These are phyloP conservation scores for Petrocephalus schoutedeni DNA, from an alignment of 2,797 vertebrate species.

Conservation along the genomic window DNA sequence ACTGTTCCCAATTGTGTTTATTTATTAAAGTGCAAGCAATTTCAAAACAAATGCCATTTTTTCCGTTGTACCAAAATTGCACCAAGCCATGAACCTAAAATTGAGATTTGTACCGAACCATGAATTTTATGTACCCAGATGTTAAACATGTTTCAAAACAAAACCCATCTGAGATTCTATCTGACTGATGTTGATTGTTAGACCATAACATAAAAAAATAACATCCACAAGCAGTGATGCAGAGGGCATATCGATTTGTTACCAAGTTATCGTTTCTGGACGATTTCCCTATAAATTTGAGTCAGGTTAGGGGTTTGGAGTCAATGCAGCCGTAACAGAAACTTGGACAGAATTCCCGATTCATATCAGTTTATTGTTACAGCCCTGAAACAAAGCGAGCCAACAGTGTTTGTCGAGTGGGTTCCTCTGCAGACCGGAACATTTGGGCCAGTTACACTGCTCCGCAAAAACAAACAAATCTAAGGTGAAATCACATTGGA, in stretches of 20 bases:
- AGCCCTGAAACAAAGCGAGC: background rate
- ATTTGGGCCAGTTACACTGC: background rate
- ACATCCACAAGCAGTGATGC: background rate
- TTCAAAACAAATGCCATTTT: background rate
- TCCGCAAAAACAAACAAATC: background rate
- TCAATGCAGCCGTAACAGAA: background rate
- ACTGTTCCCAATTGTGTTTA: background rate
- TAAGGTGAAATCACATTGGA: background rate
- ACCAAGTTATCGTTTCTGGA: no score
- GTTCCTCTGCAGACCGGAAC: background rate
- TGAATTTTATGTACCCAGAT: background rate
- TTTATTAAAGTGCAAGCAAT: background rate
- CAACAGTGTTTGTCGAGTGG: background rate
- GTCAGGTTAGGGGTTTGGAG: background rate
- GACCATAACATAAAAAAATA: background rate
- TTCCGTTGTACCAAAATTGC: background rate
- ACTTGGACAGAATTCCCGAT: background rate
- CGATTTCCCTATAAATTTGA: background rate
- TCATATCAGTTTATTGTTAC: background rate
- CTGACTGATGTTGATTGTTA: background rate
- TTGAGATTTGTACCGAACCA: background rate
- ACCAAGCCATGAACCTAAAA: background rate
- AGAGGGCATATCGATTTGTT: background rate
- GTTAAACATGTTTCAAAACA: background rate
- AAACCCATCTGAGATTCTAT: background rate